phyloP scores from a whole-genome alignment of 2,113 vertebrate genomes.

The Boulengeromyrus knoepffleri region DNA sequence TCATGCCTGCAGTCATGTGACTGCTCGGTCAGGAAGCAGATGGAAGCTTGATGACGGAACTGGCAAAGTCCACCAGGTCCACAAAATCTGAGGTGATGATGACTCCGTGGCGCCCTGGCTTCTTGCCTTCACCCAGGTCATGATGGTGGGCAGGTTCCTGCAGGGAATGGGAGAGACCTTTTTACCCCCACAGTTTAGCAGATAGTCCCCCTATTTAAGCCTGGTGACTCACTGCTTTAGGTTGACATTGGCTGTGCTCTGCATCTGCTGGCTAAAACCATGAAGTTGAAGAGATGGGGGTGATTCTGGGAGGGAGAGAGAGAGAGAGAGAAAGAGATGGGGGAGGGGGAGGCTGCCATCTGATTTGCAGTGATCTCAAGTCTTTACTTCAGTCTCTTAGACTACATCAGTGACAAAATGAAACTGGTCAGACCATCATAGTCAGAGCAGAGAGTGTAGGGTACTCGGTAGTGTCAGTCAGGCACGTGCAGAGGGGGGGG shows the following conservation, averaged over 20 bases:
- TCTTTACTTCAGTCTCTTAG: not conserved
- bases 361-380: not conserved
- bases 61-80: constrained; percentile 53
- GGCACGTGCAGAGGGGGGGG: no score
- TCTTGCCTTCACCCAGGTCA: constrained; percentile 13
- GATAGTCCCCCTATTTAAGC: not conserved
- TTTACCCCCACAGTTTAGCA: not conserved
- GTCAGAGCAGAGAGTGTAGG: not conserved
- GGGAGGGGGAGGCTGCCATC: not conserved
- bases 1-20: not conserved
- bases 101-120: not conserved
- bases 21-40: constrained; percentile 55
- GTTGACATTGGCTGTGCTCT: not conserved
- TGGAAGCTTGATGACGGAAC: constrained; percentile 72
- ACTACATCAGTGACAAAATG: not conserved
- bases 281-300: not conserved
- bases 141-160: constrained; percentile 15
- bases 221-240: not conserved
- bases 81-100: not conserved
- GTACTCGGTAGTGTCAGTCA: not conserved
- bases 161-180: not conserved
- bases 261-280: not conserved
- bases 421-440: not conserved
- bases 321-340: constrained; percentile 55
- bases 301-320: not conserved